Evolutionary conservation across 2,797 vertebrate genomes (phyloP).

Genomic region (Anisognathus igniventris): DNA sequence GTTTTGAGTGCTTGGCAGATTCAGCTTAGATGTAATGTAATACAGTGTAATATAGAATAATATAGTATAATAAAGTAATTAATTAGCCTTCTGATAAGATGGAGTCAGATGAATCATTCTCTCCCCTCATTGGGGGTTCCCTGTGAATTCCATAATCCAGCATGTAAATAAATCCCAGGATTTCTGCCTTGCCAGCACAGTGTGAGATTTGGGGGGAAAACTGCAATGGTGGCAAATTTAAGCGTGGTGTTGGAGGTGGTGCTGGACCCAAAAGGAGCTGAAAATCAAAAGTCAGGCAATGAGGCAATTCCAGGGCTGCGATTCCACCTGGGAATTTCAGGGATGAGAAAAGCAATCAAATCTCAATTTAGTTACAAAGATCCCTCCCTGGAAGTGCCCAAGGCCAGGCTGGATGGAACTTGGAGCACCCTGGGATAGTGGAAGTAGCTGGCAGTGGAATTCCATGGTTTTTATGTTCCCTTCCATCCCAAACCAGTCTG

Average conservation of each 20-base stretch:
- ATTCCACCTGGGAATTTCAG: not conserved
- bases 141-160: not conserved
- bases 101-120: not conserved
- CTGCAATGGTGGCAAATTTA: rapidly evolving
- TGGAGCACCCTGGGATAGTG: not conserved
- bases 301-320: not conserved
- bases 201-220: not conserved
- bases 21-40: too few relatives aligned
- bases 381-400: not conserved
- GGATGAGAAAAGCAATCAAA: not conserved
- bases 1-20: not conserved
- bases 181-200: not conserved
- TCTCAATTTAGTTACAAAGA: not conserved
- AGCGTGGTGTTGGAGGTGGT: rapidly evolving
- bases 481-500: not conserved
- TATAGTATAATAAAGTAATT: not conserved
- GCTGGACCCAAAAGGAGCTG: not conserved
- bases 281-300: not conserved
- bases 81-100: not conserved
- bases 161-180: not conserved
- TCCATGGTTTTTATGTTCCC: not conserved
- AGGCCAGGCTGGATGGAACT: not conserved
- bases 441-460: not conserved
- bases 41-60: not conserved
- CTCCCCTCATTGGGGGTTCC: not conserved